Conservation (phyloP, 2,113 vertebrate species). For the Leptodactylus fuscus region DNA sequence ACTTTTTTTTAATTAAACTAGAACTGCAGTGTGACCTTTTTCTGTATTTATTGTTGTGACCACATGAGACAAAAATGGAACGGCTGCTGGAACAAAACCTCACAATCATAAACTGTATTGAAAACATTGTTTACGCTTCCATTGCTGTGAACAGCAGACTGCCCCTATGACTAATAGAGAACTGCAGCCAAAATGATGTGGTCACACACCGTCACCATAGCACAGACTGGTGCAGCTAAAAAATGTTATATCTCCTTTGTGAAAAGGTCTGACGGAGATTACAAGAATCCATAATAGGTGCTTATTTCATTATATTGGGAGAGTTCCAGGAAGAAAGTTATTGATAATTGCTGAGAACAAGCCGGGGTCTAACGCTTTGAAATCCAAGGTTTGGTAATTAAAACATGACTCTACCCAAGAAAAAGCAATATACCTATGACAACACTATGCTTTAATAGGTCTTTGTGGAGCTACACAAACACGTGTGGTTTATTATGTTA, state of each 20-base stretch:
- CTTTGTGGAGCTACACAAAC: not conserved
- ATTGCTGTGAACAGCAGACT: slow-evolving; percentile 50
- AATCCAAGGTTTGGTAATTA: slow-evolving; percentile 30
- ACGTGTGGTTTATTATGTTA: slow-evolving; percentile 9
- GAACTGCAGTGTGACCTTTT: slow-evolving; percentile 54
- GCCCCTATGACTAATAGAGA: slow-evolving; percentile 43
- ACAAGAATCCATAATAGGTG: slow-evolving; percentile 1
- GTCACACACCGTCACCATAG: slow-evolving; percentile 33
- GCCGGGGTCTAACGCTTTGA: not conserved
- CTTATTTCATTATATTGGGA: slow-evolving; percentile 57
- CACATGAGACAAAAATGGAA: slow-evolving; percentile 58
- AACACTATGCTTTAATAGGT: not conserved
- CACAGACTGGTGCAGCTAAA: slow-evolving; percentile 15
- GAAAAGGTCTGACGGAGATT: slow-evolving; percentile 8
- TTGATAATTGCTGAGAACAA: slow-evolving; percentile 54
- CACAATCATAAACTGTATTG: slow-evolving; percentile 52
- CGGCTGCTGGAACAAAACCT: slow-evolving; percentile 47
- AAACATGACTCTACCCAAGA: slow-evolving; percentile 21
- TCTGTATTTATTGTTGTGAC: slow-evolving; percentile 58
- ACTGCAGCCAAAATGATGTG: slow-evolving; percentile 27
- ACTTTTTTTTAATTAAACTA: slow-evolving; percentile 54
- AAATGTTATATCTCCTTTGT: slow-evolving; percentile 38
- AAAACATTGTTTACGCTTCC: not conserved
- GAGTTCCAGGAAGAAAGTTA: slow-evolving; percentile 56
- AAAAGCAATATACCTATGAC: slow-evolving; percentile 18